Evolutionary conservation across 2,888 invertebrate genomes (phyloP).

Genomic region (Coelopa pilipes): DNA sequence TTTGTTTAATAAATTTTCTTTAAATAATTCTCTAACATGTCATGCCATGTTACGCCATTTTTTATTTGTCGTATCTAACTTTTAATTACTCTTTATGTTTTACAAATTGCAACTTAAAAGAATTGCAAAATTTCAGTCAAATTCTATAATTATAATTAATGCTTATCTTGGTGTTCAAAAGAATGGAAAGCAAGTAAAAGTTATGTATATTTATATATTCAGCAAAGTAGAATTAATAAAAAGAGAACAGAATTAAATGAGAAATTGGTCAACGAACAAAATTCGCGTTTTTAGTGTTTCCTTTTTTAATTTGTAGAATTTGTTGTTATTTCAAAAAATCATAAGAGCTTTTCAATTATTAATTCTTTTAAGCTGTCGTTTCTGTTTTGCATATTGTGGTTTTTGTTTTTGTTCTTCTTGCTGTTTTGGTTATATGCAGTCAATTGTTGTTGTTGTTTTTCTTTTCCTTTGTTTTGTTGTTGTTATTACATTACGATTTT

Average conservation of each 20-base stretch:
- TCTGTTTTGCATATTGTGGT: neutral
- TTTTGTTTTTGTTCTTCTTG: neutral
- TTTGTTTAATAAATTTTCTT: conserved; percentile 22
- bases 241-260: no score
- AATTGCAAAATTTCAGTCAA: conserved; percentile 1
- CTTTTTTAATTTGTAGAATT: neutral
- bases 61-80: conserved; percentile 34
- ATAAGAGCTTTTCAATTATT: neutral
- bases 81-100: conserved; percentile 44
- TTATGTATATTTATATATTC: no score
- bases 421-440: neutral
- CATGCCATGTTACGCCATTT: no score
- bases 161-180: no score
- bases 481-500: conserved; percentile 2
- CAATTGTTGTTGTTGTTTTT: neutral
- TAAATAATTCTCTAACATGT: conserved; percentile 40
- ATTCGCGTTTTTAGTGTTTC: no score
- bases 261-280: no score
- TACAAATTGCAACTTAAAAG: conserved; percentile 44
- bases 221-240: no score
- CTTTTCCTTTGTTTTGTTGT: neutral
- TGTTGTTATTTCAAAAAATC: neutral
- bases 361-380: neutral
- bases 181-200: no score
- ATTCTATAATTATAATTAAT: neutral